Conservation (phyloP, 2,888 invertebrate species). For the Pecten maximus region DNA sequence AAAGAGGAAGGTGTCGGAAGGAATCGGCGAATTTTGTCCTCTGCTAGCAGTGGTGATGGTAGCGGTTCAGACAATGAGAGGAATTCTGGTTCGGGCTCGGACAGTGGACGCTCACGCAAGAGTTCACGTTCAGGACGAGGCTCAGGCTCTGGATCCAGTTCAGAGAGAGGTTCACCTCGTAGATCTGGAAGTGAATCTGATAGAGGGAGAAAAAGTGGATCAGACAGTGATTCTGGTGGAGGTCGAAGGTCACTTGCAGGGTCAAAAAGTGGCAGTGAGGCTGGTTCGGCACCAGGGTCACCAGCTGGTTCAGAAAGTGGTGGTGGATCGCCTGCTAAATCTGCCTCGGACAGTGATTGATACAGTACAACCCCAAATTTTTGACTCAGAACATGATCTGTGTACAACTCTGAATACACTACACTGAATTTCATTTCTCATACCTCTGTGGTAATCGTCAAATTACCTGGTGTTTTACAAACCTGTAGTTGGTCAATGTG, state of each 20-base stretch:
- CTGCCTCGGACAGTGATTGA: slow-evolving; percentile 40
- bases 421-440: no score
- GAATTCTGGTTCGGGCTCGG: slow-evolving; percentile 84
- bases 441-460: no score
- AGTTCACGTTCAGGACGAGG: slow-evolving; percentile 63
- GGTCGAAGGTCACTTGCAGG: slow-evolving; percentile 56
- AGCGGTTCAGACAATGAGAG: slow-evolving; percentile 70
- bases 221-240: slow-evolving; percentile 36
- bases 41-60: slow-evolving; percentile 76
- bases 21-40: slow-evolving; percentile 77
- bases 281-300: slow-evolving; percentile 46
- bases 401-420: no score
- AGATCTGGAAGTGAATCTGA: slow-evolving; percentile 50
- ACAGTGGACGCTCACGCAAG: slow-evolving; percentile 52
- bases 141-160: slow-evolving; percentile 53
- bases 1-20: slow-evolving; percentile 71
- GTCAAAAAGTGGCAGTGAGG: slow-evolving; percentile 57
- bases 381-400: no score
- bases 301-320: slow-evolving; percentile 55
- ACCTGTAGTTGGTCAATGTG: no score
- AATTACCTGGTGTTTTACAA: no score
- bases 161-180: slow-evolving; percentile 51
- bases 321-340: neutral
- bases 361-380: no score
- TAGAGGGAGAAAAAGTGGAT: slow-evolving; percentile 50